Percentiles rank a stretch among this genome's conserved stretches.
phyloP scores from a whole-genome alignment of 2,113 vertebrate species.

The Cyanoderma ruficeps region DNA sequence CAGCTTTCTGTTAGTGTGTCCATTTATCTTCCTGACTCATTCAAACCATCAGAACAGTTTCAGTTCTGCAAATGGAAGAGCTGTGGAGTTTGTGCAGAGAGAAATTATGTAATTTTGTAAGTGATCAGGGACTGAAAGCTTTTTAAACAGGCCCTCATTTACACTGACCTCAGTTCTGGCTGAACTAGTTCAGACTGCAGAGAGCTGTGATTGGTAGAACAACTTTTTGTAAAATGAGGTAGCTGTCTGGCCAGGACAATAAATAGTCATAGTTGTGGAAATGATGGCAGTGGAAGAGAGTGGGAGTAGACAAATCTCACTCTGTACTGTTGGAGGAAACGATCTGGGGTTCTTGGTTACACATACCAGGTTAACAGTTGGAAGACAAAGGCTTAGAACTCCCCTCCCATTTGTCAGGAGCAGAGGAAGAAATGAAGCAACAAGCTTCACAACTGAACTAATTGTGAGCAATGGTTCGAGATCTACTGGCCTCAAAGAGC shows the following conservation, averaged over 20 bases:
- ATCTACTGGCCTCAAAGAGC: neutral
- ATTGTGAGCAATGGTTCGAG: neutral
- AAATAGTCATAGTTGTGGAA: neutral
- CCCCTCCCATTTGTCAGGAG: neutral
- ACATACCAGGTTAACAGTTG: neutral
- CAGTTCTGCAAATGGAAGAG: neutral
- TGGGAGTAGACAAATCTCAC: neutral
- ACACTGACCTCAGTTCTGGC: neutral
- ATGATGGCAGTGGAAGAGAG: neutral
- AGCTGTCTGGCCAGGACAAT: neutral
- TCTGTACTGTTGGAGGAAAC: neutral
- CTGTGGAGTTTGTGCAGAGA: neutral
- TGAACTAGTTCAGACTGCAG: neutral
- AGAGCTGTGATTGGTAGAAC: neutral
- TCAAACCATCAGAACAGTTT: neutral
- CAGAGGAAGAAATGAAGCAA: neutral
- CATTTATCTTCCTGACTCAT: neutral
- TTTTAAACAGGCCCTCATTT: neutral
- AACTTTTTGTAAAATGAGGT: neutral
- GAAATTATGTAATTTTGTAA: neutral
- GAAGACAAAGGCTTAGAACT: neutral
- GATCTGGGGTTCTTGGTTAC: neutral
- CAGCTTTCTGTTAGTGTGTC: neutral
- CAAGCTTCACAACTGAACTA: neutral
- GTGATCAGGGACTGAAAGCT: neutral